Conservation (phyloP, 2,113 vertebrate species). For the Podarcis raffonei region DNA sequence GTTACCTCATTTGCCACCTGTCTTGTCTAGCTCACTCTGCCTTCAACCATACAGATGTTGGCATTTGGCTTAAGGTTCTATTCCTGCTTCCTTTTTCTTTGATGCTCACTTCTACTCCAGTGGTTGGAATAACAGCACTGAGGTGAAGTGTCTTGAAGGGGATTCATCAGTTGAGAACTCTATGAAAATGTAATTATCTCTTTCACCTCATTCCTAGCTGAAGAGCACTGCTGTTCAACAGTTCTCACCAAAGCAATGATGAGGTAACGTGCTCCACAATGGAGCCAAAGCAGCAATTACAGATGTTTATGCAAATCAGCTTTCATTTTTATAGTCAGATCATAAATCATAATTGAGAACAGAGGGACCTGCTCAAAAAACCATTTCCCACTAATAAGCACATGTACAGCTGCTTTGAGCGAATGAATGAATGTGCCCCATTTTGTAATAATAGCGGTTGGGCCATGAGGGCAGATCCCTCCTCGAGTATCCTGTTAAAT, state of each 20-base stretch:
- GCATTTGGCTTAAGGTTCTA: background rate
- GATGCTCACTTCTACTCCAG: too few species aligned
- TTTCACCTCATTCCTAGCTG: background rate
- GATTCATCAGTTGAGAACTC: background rate
- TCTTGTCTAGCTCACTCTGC: background rate
- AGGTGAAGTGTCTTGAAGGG: background rate
- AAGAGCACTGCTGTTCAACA: background rate
- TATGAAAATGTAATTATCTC: background rate
- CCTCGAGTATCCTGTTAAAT: conserved; percentile 17
- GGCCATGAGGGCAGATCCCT: background rate
- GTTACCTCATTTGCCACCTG: background rate
- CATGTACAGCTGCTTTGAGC: background rate
- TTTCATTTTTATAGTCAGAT: conserved; percentile 18
- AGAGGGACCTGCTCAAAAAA: conserved; percentile 13
- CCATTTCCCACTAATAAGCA: conserved; percentile 11
- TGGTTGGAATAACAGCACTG: background rate
- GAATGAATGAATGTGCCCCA: background rate
- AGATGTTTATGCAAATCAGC: conserved; percentile 32
- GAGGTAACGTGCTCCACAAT: background rate
- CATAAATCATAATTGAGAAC: conserved; percentile 35
- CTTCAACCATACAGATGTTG: background rate
- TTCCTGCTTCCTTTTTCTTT: background rate
- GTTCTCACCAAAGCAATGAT: background rate
- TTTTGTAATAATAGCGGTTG: background rate
- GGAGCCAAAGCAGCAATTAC: conserved; percentile 29